These are phyloP conservation scores for Acanthiza pusilla DNA, from an alignment of 2,797 vertebrate species.

Conservation along the genomic window DNA sequence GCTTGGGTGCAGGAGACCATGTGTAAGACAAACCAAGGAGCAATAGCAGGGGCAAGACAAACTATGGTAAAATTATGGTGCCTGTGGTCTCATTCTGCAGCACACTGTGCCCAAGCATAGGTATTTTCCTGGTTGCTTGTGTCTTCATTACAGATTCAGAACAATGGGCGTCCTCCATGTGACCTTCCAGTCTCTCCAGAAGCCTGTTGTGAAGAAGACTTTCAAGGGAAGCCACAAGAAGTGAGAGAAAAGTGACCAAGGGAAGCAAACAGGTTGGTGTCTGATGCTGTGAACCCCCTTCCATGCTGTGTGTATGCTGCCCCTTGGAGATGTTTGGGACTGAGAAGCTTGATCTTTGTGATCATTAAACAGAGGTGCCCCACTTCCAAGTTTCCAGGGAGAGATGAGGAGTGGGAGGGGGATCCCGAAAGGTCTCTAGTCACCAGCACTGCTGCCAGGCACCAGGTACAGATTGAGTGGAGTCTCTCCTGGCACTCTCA, in stretches of 20 bases:
- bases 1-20: background rate
- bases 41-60: background rate
- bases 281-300: background rate
- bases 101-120: fast-evolving
- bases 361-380: background rate
- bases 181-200: background rate
- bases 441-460: background rate
- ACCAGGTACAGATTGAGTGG: background rate
- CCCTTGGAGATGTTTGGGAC: background rate
- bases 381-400: background rate
- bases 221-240: background rate
- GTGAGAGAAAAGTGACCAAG: background rate
- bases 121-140: background rate
- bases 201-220: background rate
- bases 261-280: background rate
- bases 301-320: background rate
- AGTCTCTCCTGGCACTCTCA: background rate
- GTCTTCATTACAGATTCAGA: background rate
- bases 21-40: background rate
- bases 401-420: background rate
- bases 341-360: background rate
- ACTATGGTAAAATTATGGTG: background rate
- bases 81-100: background rate
- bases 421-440: background rate
- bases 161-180: background rate